Evolutionary conservation across 2,113 vertebrate species (phyloP), one percentile per base, ranked within the genome.

Genomic region (Corythoichthys intestinalis): DNA sequence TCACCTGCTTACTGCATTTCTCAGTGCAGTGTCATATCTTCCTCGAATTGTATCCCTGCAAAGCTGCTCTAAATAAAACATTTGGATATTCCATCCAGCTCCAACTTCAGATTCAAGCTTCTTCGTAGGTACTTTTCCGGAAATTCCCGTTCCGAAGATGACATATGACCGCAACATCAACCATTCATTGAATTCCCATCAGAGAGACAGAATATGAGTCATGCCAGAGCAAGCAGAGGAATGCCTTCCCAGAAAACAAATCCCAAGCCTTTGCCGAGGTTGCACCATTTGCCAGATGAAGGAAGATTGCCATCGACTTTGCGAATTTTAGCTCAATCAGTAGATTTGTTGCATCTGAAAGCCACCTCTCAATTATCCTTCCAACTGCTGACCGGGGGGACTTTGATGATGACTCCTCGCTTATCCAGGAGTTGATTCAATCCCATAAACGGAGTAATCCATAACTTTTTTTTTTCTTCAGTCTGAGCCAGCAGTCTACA

Each of bases 81-180:
- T 56, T 56, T 13, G n/a, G 28, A 47, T 35, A 28, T 52, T 52
- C 60, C 13, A 11, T 73, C 77, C 34, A 78, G 56, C 59, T 67
- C 72, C 66, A 56, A 72, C 50, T 41, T 65, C 20, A n/a, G 44
- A 46, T 56, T 67, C 58, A 47, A 63, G 54, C 28, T 62, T 57
- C 4, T 11, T 48, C 61, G 53, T 38, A 39, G 67, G 60, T 64
- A 15, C 0, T 65, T 77, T 81, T 84, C 83, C 75, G 66, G 78
- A 83, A 83, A 82, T 74, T 81, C 77, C 69, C 71, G 66, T 85
- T 80, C 69, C 68, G 39, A 70, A 65, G 71, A 69, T 70, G 80
- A 74, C 77, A 67, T 69, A 57, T 65, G 65, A 87, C 71, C 4
- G 0, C 56, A 4, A 6, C 72, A 79, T 73, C n/a, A 57, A 63